Conservation (phyloP, 2,113 vertebrate genomes). For the Chaenogobius annularis region DNA sequence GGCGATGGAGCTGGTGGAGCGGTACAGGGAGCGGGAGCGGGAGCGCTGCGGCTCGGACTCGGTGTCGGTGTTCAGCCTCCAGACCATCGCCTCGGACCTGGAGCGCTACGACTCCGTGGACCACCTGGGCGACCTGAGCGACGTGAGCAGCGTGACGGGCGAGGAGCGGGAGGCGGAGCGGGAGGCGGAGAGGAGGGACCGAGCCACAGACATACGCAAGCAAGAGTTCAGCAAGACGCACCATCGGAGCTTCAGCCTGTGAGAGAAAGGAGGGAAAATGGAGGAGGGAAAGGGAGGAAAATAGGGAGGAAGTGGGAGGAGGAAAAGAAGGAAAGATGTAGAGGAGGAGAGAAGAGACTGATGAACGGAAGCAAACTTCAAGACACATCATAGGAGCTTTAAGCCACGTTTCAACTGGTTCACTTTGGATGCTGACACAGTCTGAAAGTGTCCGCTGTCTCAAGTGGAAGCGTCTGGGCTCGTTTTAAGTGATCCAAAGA, state of each 20-base stretch:
- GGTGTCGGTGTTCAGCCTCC: slow-evolving; percentile 85
- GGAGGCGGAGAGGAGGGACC: slow-evolving; percentile 41
- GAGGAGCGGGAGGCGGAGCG: slow-evolving; percentile 63
- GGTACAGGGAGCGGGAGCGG: slow-evolving; percentile 61
- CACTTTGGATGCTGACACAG: no score
- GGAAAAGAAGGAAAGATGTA: no score
- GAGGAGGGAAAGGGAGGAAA: no score
- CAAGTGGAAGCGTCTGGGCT: no score
- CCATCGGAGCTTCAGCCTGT: slow-evolving; percentile 87
- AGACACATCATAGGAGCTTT: no score
- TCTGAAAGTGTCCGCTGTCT: no score
- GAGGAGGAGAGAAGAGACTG: no score
- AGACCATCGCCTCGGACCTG: slow-evolving; percentile 90
- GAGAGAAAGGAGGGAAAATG: slow-evolving; percentile 20
- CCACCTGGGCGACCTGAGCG: slow-evolving; percentile 82
- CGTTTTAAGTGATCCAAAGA: no score
- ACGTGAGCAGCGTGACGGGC: slow-evolving; percentile 68
- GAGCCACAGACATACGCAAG: slow-evolving; percentile 54
- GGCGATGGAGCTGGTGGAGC: slow-evolving; percentile 66
- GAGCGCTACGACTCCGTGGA: slow-evolving; percentile 93
- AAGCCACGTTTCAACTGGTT: no score
- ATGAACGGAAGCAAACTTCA: no score
- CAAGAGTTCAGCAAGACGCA: slow-evolving; percentile 75
- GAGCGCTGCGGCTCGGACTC: slow-evolving; percentile 78
- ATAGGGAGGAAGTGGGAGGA: no score